Conservation (phyloP, 2,888 invertebrate species). For the Cryptops parisi region DNA sequence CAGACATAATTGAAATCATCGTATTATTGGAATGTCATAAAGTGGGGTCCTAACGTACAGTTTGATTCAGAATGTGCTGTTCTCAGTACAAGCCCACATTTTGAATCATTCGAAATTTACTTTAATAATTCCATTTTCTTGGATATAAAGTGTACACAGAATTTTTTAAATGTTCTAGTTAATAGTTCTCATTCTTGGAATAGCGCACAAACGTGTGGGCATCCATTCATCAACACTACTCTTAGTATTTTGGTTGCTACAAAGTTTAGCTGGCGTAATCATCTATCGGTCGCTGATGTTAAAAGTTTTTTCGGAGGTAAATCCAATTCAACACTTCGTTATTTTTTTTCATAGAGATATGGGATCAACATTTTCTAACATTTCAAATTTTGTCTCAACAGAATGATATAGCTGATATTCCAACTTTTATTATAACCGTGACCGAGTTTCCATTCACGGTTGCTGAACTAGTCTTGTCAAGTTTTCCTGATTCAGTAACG, state of each 20-base stretch:
- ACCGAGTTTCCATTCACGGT: not conserved
- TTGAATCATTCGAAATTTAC: too few relatives aligned
- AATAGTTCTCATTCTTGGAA: conserved; percentile 6
- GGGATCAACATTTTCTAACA: too few relatives aligned
- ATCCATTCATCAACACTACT: conserved; percentile 5
- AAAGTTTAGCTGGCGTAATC: not conserved
- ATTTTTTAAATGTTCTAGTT: too few relatives aligned
- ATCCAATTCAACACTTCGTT: not conserved
- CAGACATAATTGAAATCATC: too few relatives aligned
- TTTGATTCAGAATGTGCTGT: too few relatives aligned
- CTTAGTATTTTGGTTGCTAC: conserved; percentile 2
- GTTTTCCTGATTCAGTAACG: conserved; percentile 4
- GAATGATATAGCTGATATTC: not conserved
- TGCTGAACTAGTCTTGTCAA: not conserved
- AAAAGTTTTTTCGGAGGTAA: conserved; percentile 1
- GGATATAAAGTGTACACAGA: not conserved
- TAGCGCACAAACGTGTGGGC: not conserved
- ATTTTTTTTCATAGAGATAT: too few relatives aligned
- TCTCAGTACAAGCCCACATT: too few relatives aligned
- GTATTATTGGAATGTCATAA: too few relatives aligned
- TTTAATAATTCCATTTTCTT: not conserved
- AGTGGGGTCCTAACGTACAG: too few relatives aligned
- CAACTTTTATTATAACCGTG: not conserved
- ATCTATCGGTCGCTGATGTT: not conserved
- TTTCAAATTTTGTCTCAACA: not conserved